Evolutionary conservation across 2,113 vertebrate species (phyloP).

Genomic region (Butastur rufipennis): DNA sequence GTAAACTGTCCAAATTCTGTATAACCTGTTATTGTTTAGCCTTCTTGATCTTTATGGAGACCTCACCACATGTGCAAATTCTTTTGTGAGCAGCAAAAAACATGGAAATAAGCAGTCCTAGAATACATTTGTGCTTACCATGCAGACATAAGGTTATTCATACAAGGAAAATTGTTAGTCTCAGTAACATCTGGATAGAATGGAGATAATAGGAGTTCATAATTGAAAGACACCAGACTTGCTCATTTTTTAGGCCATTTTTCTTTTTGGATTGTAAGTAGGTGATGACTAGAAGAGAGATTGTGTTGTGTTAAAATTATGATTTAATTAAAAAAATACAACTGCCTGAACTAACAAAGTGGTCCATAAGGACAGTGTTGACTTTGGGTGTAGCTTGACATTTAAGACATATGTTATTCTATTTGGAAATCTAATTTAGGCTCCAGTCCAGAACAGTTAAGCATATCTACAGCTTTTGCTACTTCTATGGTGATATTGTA

Average conservation of each 20-base stretch:
- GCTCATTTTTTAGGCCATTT: not conserved
- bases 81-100: not conserved
- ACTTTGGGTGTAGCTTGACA: not conserved
- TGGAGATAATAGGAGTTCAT: not conserved
- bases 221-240: not conserved
- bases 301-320: not conserved
- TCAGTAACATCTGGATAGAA: not conserved
- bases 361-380: not conserved
- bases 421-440: not conserved
- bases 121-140: not conserved
- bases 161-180: not conserved
- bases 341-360: not conserved
- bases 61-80: not conserved
- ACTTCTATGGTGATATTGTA: not conserved
- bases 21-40: not conserved
- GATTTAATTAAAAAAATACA: not conserved
- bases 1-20: not conserved
- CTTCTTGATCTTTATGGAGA: not conserved
- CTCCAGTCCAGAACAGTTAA: not conserved
- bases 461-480: not conserved
- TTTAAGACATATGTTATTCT: slow-evolving; percentile 13
- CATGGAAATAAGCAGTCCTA: not conserved
- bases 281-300: not conserved
- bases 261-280: not conserved
- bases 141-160: not conserved